These are phyloP conservation scores for Sturnus vulgaris DNA, from an alignment of 2,113 vertebrate species.

Conservation along the genomic window DNA sequence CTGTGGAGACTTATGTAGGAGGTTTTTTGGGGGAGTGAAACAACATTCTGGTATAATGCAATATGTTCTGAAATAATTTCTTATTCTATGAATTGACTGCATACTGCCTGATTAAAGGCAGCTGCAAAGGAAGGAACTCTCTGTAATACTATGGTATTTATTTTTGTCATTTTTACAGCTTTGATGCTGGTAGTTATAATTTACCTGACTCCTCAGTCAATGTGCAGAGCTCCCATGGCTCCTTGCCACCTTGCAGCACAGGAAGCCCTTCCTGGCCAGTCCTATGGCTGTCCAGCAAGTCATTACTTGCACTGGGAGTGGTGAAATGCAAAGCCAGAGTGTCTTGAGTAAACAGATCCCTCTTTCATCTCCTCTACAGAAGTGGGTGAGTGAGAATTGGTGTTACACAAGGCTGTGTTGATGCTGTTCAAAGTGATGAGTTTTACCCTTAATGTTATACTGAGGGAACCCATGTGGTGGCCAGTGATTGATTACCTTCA, in stretches of 20 bases:
- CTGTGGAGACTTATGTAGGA: accelerated
- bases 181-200: neutral
- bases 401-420: slow-evolving; percentile 14
- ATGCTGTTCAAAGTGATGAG: slow-evolving; percentile 43
- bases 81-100: neutral
- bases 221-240: neutral
- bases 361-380: slow-evolving; percentile 36
- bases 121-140: neutral
- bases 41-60: neutral
- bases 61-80: neutral
- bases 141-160: neutral
- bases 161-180: neutral
- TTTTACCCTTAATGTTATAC: slow-evolving; percentile 45
- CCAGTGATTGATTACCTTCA: slow-evolving; percentile 51
- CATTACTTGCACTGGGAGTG: neutral
- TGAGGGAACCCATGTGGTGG: slow-evolving; percentile 37
- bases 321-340: slow-evolving; percentile 11
- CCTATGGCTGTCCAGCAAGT: neutral
- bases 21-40: neutral
- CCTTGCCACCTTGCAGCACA: neutral
- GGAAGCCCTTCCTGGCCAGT: neutral
- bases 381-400: slow-evolving; percentile 39
- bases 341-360: neutral
- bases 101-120: neutral
- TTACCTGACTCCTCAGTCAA: neutral